phyloP scores from a whole-genome alignment of 2,113 vertebrate genomes.

The Sterrhoptilus dennistouni region DNA sequence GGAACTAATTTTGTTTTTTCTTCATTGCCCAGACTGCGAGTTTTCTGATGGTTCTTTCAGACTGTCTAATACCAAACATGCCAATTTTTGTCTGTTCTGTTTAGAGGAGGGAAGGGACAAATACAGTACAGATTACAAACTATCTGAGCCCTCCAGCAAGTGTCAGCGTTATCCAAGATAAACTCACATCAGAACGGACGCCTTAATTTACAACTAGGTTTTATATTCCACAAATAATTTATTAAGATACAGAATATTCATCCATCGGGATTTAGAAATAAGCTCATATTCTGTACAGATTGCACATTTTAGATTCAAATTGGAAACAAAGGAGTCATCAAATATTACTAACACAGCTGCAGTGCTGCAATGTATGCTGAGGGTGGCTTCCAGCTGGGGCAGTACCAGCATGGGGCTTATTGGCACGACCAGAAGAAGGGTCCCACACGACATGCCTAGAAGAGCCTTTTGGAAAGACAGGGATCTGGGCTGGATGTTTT shows the following conservation, averaged over 20 bases:
- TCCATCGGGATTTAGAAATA: slow-evolving; percentile 37
- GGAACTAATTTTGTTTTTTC: not conserved
- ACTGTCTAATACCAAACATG: not conserved
- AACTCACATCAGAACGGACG: not conserved
- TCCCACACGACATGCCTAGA: not conserved
- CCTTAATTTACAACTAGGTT: slow-evolving; percentile 42
- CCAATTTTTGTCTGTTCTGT: not conserved
- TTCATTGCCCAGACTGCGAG: fast-evolving
- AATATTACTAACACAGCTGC: slow-evolving; percentile 61
- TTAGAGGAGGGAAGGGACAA: not conserved
- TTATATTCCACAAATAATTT: slow-evolving; percentile 63
- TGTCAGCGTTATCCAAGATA: slow-evolving; percentile 56
- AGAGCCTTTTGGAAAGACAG: not conserved
- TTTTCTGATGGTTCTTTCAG: not conserved
- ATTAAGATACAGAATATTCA: slow-evolving; percentile 63
- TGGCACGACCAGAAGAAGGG: not conserved
- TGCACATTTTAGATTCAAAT: slow-evolving; percentile 43
- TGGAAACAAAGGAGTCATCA: slow-evolving; percentile 48
- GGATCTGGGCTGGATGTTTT: not conserved
- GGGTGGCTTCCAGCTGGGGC: slow-evolving; percentile 36
- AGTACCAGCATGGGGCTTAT: not conserved
- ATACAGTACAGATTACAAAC: not conserved
- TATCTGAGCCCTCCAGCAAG: slow-evolving; percentile 53
- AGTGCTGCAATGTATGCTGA: slow-evolving; percentile 13
- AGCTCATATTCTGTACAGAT: slow-evolving; percentile 37